phyloP scores from a whole-genome alignment of 2,797 vertebrate genomes.

The Spinus pinus region DNA sequence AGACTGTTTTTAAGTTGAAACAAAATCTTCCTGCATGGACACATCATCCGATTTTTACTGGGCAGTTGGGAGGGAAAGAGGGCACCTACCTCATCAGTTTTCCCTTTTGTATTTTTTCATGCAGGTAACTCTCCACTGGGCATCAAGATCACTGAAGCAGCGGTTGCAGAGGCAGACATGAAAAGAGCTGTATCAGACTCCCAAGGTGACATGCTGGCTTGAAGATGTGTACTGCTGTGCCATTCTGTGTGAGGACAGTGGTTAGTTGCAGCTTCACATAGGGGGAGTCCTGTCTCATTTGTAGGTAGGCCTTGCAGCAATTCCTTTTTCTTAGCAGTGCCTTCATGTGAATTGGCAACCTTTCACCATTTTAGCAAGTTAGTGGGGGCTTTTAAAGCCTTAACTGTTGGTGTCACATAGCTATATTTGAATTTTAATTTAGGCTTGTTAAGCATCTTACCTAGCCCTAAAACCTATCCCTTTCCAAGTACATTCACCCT shows the following conservation, averaged over 20 bases:
- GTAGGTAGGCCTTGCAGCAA: not conserved
- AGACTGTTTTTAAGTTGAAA: not conserved
- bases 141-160: not conserved
- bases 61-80: not conserved
- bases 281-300: not conserved
- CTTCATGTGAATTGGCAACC: not conserved
- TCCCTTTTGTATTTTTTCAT: not conserved
- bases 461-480: not conserved
- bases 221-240: not conserved
- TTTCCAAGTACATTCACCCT: not conserved
- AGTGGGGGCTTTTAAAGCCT: not conserved
- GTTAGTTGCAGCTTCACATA: not conserved
- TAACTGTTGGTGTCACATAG: not conserved
- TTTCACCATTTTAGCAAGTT: not conserved
- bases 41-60: fast-evolving
- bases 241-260: not conserved
- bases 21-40: fast-evolving
- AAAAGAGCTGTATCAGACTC: not conserved
- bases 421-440: not conserved
- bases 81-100: not conserved
- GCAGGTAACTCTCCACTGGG: not conserved
- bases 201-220: not conserved
- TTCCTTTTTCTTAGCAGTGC: not conserved
- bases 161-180: not conserved
- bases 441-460: fast-evolving